Base-by-base conservation (phyloP, 1,140 invertebrate species). In the Pollicipes pollicipes region DNA sequence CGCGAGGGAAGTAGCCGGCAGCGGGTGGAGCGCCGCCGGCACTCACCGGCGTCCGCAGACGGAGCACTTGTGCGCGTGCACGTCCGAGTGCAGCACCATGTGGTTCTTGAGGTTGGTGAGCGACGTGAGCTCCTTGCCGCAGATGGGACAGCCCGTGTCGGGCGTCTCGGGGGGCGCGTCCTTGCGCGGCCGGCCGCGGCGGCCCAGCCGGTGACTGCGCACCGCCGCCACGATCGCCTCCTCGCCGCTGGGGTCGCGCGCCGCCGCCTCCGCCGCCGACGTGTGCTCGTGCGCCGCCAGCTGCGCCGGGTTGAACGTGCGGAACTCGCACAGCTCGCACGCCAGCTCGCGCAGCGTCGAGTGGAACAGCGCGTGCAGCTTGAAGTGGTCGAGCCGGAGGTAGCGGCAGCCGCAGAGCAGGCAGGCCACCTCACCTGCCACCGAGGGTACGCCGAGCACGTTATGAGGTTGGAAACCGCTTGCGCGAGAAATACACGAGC, bases 291-390 rank as follows among this genome's bases (percentile, higher is more conserved):
- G 32, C 32, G 32, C 32, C 32, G 45, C 45, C 10, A 58, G 8
- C 45, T 24, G 45, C 45, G 17, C 45, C 6, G 45, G 45, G 21
- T 24, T 58, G 45, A 17, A 58, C 45, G 45, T 58, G 45, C 45
- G 45, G 45, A 13, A 58, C 6, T 10, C 10, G 45, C 45, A 58
- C 45, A 21, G 45, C 45, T 58, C 6, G 17, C 45, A 58, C 45
- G 45, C 45, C 2, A 13, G 21, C 45, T 58, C 45, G 13, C 24
- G 13, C 45, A 58, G 45, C 24, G 45, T 58, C 10, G 45, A 58
- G 45, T 58, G 45, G 45, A 58, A 58, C 45, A 58, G 45, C 45
- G 45, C 45, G 45, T 58, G 45, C 45, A 58, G 45, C 45, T 58
- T 10, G 45, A 58, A 58, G 21, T 58, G 45, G 45, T 58, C 45